Evolutionary conservation across 1,140 invertebrate species (phyloP).

Genomic region (Calosoma granatense): DNA sequence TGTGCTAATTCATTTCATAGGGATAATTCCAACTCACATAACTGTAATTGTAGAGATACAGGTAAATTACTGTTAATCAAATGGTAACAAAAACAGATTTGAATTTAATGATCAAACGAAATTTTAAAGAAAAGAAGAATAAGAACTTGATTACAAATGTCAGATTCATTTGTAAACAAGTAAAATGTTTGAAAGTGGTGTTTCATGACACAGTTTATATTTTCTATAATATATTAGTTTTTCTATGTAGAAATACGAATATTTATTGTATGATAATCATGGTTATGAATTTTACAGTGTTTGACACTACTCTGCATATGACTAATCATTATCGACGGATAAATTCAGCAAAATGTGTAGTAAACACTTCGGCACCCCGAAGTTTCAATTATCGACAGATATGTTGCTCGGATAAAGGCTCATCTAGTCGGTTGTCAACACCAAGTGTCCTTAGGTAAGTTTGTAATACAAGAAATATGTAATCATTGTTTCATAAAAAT

Average conservation of each 20-base stretch:
- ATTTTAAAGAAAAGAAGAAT: neutral
- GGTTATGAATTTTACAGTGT: constrained; percentile 10
- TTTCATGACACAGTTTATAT: neutral
- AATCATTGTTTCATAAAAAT: constrained; percentile 7
- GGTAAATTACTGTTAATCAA: no score
- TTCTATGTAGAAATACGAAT: neutral
- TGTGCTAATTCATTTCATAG: no score
- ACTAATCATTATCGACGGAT: constrained; percentile 23
- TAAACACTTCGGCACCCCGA: constrained; percentile 23
- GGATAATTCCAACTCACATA: no score
- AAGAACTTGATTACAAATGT: neutral
- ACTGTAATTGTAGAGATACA: no score
- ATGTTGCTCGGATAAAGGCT: constrained; percentile 2
- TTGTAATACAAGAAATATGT: constrained; percentile 13
- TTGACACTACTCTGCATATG: constrained; percentile 23
- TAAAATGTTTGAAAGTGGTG: neutral
- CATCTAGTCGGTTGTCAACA: constrained; percentile 1
- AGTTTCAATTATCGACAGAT: neutral
- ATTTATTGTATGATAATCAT: constrained; percentile 1
- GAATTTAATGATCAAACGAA: no score
- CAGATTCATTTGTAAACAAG: neutral
- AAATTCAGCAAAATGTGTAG: constrained; percentile 20
- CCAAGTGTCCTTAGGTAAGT: constrained; percentile 5
- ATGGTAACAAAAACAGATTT: no score
- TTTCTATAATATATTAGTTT: neutral